phyloP scores from a whole-genome alignment of 2,888 invertebrate species.

The Cryptophagus acutangulus region DNA sequence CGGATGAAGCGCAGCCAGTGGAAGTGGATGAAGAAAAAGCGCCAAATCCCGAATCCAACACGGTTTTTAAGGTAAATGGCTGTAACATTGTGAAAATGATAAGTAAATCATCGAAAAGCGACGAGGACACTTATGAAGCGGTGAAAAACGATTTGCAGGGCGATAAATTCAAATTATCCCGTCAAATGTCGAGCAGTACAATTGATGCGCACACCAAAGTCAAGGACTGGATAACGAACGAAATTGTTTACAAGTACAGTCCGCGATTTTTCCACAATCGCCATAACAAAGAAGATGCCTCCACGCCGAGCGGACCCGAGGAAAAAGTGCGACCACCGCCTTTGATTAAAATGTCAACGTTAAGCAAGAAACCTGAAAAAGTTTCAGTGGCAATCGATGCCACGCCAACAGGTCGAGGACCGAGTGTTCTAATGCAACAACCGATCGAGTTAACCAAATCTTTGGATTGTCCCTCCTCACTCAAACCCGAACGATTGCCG shows the following conservation, averaged over 20 bases:
- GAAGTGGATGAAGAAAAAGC: slow-evolving; percentile 34
- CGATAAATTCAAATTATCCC: slow-evolving; percentile 60
- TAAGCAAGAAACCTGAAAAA: slow-evolving; percentile 54
- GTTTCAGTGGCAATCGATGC: slow-evolving; percentile 76
- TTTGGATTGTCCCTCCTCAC: slow-evolving; percentile 47
- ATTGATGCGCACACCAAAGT: slow-evolving; percentile 84
- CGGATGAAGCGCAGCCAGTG: slow-evolving; percentile 44
- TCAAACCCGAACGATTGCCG: slow-evolving; percentile 30
- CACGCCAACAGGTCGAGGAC: slow-evolving; percentile 67
- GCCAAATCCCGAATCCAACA: slow-evolving; percentile 46
- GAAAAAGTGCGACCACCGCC: slow-evolving; percentile 23
- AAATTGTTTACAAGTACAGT: slow-evolving; percentile 68
- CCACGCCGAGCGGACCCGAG: slow-evolving; percentile 42
- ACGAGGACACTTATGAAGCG: slow-evolving; percentile 52
- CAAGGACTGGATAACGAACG: slow-evolving; percentile 79
- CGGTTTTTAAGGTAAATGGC: slow-evolving; percentile 47
- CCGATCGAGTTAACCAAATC: slow-evolving; percentile 70
- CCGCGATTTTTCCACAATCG: slow-evolving; percentile 58
- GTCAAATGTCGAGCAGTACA: slow-evolving; percentile 74
- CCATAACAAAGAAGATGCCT: slow-evolving; percentile 37
- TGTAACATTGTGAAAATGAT: slow-evolving; percentile 59
- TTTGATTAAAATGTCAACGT: slow-evolving; percentile 34
- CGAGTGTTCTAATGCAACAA: slow-evolving; percentile 68
- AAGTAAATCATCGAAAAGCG: slow-evolving; percentile 49
- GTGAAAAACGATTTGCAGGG: slow-evolving; percentile 52